Base-by-base conservation (phyloP, 2,797 vertebrate species). In the Prionace glauca region DNA sequence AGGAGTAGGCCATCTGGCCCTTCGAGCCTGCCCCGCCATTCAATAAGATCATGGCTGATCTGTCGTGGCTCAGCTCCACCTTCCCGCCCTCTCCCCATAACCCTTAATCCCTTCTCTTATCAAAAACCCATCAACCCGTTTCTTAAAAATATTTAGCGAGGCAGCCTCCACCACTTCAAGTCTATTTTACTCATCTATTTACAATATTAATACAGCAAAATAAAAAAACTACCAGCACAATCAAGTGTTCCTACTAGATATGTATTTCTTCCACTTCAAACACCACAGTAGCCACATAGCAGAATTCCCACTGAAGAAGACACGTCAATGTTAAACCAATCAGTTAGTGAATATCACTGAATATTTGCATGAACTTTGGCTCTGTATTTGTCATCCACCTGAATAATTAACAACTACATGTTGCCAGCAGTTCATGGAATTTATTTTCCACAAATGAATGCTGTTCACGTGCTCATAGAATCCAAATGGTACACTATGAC, bases 341-440 rank as follows among this genome's bases (percentile, higher is more conserved):
- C 97, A 97, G 97, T 98, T 98, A 98, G 97, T 97, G 97, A 98
- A 98, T 97, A 97, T 97, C 98, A 97, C 97, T 98, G 98, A 97
- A 97, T 98, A 97, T 98, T 97, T 97, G 98, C 97, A 96, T 98
- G 97, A 98, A 97, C 97, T 97, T 98, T 97, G 97, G 97, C 98
- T 98, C 97, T 97, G 98, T 97, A 98, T 98, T 98, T 98, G 98
- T 98, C 97, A 98, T 97, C 98, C 97, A 98, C 98, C 97, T 98
- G 97, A 98, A 98, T 98, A 98, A 98, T 98, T 98, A 98, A 98
- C 97, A 97, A 98, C 97, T 98, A 98, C 98, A 98, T 98, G 98
- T 97, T 98, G 97, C 98, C 97, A 98, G 97, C 97, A 97, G 97
- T 97, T 97, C 97, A 97, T 97, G 97, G 97, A 98, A 98, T 98